Base-by-base conservation (phyloP, 2,113 vertebrate genomes). In the Limnothrissa miodon region DNA sequence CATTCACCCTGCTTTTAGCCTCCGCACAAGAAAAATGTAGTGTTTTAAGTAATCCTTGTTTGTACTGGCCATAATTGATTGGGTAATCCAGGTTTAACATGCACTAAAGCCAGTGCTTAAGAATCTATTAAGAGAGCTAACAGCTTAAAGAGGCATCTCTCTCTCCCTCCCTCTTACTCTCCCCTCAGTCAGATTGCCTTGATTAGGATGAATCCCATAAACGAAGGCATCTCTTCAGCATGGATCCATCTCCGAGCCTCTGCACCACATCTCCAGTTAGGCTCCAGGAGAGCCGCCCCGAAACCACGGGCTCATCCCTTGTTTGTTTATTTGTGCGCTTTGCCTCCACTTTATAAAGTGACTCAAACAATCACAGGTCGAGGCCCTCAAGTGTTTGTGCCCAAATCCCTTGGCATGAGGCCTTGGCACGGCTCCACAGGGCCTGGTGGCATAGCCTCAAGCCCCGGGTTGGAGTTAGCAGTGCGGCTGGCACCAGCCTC, bases 21-120 rank as follows among this genome's bases (percentile, higher is more conserved):
- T 90, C 86, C 91, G 89, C 90, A 93, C 90, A 93, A 93, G 95
- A 95, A 93, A 94, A 95, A 95, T 95, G 92, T 94, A 95, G 92
- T 95, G 94, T 95, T 95, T 95, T 95, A 95, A 95, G 94, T 95
- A 95, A 95, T 95, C 94, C 94, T 94, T 95, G 94, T 95, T 95
- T 95, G 94, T 91, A 92, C 94, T 93, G 92, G 91, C 92, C 93
- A 94, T 95, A 95, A 95, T 95, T 95, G 95, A 95, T 95, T 95
- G 92, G 93, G 93, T 95, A 95, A 95, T 95, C 95, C 95, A 93
- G 94, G 94, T 95, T 95, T 95, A 95, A 95, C 95, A 95, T 95
- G 93, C 94, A 95, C 92, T 95, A 95, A 94, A 95, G 93, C 94
- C 93, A 93, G 93, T 93, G 93, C 94, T 95, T 95, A 95, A 95